phyloP scores from a whole-genome alignment of 1,140 invertebrate genomes.

The Lepidurus arcticus region DNA sequence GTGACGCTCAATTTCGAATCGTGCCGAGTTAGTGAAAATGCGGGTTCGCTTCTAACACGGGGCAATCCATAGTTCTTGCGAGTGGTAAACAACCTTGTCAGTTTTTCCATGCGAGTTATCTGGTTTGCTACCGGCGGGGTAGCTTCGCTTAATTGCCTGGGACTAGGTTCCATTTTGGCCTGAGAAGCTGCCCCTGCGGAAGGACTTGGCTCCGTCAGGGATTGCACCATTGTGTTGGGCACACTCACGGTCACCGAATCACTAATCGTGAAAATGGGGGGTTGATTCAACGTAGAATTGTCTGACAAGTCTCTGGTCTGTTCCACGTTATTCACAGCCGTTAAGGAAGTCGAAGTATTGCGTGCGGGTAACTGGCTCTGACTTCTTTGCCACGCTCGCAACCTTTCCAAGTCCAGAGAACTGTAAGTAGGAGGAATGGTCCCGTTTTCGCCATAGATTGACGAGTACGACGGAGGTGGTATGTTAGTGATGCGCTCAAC shows the following conservation, averaged over 20 bases:
- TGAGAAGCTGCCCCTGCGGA: not conserved
- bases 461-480: constrained; percentile 48
- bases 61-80: not conserved
- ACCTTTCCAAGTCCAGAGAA: constrained; percentile 26
- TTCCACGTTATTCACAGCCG: not conserved
- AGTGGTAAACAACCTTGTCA: not conserved
- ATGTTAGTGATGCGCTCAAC: constrained; percentile 28
- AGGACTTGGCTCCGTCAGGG: not conserved
- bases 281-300: not conserved
- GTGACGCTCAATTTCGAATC: not conserved
- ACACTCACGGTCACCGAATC: not conserved
- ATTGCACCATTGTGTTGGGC: not conserved
- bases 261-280: not conserved
- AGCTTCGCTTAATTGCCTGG: not conserved
- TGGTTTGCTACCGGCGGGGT: not conserved
- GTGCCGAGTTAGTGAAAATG: constrained; percentile 2
- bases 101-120: constrained; percentile 20
- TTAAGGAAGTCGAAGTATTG: not conserved
- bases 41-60: constrained; percentile 3
- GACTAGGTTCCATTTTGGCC: not conserved
- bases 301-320: not conserved
- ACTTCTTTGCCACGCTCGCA: constrained; percentile 17
- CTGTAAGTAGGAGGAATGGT: constrained; percentile 31
- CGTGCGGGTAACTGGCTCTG: not conserved
- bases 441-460: constrained; percentile 46